Evolutionary conservation across 2,113 vertebrate species (phyloP), one percentile per base, ranked within the genome.

Genomic region (Serilophus lunatus): DNA sequence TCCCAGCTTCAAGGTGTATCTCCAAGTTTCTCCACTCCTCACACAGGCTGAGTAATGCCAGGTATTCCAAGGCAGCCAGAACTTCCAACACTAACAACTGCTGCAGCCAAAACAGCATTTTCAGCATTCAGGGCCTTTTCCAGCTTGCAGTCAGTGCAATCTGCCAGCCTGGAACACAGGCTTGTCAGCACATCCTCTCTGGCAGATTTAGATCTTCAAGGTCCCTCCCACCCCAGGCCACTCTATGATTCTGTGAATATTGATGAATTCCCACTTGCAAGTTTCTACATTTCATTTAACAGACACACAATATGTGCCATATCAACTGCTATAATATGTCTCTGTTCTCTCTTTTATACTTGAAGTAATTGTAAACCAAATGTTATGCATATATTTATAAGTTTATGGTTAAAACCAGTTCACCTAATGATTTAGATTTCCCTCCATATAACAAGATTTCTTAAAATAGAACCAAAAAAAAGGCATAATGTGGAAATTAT

Each of bases 11-110:
- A 36, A 49, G 28, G 24, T 3, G 0, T 8, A 12, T 5, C 17
- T 28, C 22, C 42, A 24, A 8, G 36, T 16, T 66, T 17, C 38
- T 45, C 35, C 36, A 3, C 17, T 44, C 15, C 40, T 28, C n/a
- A 12, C 2, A 1, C 49, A 28, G 66, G 53, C 44, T 40, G 31
- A 40, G 44, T 2, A 40, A 33, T n/a, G 29, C 26, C 10, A 9
- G 6, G 5, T 8, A 15, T 15, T 45, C 1, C 1, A 50, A 59
- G n/a, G 33, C 75, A 83, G 75, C 9, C 82, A 78, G 7, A 42
- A 45, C 6, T 38, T 6, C 23, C 29, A 77, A 3, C 60, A 29
- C 60, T 13, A 3, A 7, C 13, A 1, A 1, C 2, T 45, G 40
- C 56, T 64, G 25, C 2, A 60, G 80, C 72, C 77, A 71, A n/a